These are phyloP conservation scores for Anastrepha obliqua DNA, from an alignment of 1,140 invertebrate genomes.

Conservation along the genomic window DNA sequence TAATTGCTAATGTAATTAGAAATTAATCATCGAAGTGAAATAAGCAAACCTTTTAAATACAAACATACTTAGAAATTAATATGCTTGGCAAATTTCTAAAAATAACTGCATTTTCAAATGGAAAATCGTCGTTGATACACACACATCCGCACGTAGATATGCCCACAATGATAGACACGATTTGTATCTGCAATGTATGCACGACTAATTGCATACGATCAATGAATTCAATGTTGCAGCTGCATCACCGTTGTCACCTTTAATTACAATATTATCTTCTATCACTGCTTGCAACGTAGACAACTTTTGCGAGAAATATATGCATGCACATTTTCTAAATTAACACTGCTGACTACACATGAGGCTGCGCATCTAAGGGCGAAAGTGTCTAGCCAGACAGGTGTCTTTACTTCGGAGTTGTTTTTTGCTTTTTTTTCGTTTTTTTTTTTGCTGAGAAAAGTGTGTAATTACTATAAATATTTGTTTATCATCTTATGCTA, in stretches of 20 bases:
- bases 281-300: not conserved
- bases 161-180: not conserved
- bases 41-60: too few species aligned
- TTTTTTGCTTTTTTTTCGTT: too few species aligned
- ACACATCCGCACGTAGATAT: not conserved
- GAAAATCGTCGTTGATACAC: not conserved
- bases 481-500: too few species aligned
- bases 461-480: too few species aligned
- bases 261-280: slow-evolving; percentile 19
- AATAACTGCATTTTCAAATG: not conserved
- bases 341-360: not conserved
- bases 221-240: slow-evolving; percentile 13
- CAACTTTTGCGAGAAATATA: not conserved
- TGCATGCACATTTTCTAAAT: not conserved
- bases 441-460: too few species aligned
- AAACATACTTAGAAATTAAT: not conserved
- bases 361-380: not conserved
- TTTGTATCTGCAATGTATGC: not conserved
- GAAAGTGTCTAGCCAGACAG: not conserved
- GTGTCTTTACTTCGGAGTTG: not conserved
- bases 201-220: not conserved
- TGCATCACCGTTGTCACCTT: not conserved
- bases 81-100: slow-evolving; percentile 1
- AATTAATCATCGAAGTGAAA: too few species aligned
- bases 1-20: too few species aligned